phyloP scores from a whole-genome alignment of 2,888 invertebrate genomes.

The Drosophila nigricruria region DNA sequence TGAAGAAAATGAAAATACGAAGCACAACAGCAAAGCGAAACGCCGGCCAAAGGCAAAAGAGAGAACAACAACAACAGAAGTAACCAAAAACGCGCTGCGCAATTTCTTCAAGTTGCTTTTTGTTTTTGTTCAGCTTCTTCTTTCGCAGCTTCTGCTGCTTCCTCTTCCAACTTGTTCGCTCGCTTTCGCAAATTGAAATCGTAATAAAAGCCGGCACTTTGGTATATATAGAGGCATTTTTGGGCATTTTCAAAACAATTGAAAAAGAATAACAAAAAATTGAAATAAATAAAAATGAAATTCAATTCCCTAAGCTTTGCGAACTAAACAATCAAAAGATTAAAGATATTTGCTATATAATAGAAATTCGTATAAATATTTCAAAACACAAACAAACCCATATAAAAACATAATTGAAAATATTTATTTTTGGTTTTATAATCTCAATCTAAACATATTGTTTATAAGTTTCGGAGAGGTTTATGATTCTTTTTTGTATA shows the following conservation, averaged over 20 bases:
- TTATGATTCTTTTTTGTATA: conserved; percentile 12
- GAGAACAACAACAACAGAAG: conserved; percentile 8
- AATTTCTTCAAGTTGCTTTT: conserved; percentile 59
- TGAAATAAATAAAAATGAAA: conserved; percentile 26
- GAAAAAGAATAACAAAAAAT: conserved; percentile 22
- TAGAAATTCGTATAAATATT: background rate
- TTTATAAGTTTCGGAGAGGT: conserved; percentile 38
- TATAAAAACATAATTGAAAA: conserved; percentile 4
- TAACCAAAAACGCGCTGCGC: conserved; percentile 58
- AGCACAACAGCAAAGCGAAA: conserved; percentile 34
- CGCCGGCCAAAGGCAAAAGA: conserved; percentile 12
- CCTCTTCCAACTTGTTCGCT: conserved; percentile 2
- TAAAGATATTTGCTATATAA: background rate
- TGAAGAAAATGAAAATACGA: conserved; percentile 61
- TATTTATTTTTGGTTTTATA: conserved; percentile 25
- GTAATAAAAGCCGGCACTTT: conserved; percentile 19
- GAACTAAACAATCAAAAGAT: background rate
- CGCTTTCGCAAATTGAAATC: background rate
- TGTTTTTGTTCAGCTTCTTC: conserved; percentile 26
- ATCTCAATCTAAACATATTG: conserved; percentile 32
- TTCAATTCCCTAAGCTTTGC: conserved; percentile 11
- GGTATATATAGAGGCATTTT: background rate
- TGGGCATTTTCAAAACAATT: background rate
- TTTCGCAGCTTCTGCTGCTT: conserved; percentile 6
- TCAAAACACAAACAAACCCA: background rate